Conservation (phyloP, 35 echinoderm and acorn worm species). For the Apostichopus japonicus region DNA sequence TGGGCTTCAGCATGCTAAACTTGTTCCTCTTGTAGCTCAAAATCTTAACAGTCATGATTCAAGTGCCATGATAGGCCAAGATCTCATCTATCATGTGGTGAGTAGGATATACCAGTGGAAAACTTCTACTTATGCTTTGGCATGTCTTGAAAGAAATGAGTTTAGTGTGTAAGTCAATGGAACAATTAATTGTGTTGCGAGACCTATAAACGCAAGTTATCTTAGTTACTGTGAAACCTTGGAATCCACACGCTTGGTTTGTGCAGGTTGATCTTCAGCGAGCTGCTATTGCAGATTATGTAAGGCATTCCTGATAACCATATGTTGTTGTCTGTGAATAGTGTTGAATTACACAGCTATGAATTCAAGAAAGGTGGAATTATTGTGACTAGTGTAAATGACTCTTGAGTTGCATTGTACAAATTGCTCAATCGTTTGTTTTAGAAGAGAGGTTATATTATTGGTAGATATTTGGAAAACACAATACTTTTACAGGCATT, state of each 20-base stretch:
- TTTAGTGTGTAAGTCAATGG: no score
- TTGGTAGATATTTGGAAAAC: constrained; percentile 48
- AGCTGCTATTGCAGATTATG: constrained; percentile 44
- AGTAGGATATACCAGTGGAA: no score
- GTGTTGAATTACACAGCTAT: constrained; percentile 17
- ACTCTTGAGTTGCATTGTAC: constrained; percentile 9
- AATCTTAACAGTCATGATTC: no score
- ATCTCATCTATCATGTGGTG: no score
- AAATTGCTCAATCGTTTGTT: constrained; percentile 40
- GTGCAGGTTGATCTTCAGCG: constrained; percentile 31
- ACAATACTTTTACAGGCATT: constrained; percentile 48
- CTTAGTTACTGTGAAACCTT: neutral
- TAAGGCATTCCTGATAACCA: neutral
- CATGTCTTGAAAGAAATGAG: no score
- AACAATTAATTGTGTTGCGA: no score
- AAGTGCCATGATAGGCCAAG: no score
- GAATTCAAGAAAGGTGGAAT: constrained; percentile 27
- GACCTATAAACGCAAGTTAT: no score
- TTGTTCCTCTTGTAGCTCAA: no score
- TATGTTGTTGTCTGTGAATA: neutral
- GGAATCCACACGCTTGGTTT: constrained; percentile 45
- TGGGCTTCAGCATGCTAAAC: no score
- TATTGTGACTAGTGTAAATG: constrained; percentile 23
- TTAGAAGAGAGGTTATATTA: constrained; percentile 32
- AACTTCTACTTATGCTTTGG: no score